phyloP scores from a whole-genome alignment of 2,113 vertebrate genomes.

The Campylomormyrus numenius region DNA sequence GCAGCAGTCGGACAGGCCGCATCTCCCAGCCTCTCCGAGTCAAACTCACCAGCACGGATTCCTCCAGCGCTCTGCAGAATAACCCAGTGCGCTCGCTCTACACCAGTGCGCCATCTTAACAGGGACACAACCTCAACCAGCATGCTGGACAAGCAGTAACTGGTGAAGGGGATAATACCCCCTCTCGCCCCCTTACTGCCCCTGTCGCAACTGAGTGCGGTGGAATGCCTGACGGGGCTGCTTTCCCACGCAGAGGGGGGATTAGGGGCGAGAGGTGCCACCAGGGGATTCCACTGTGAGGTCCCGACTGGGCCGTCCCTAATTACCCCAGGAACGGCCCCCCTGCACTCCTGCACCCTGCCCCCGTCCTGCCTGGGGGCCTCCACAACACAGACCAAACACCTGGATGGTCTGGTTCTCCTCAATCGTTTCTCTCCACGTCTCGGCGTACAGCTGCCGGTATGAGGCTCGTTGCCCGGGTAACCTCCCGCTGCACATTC shows the following conservation, averaged over 20 bases:
- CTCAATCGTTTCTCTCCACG: background rate
- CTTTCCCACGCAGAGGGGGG: background rate
- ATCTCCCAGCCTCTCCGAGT: background rate
- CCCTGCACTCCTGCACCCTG: background rate
- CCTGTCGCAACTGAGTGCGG: background rate
- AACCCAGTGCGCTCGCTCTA: background rate
- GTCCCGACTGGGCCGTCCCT: background rate
- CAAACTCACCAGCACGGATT: background rate
- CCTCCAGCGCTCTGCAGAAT: background rate
- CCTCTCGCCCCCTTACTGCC: background rate
- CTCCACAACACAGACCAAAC: background rate
- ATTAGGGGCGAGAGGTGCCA: background rate
- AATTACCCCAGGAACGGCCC: background rate
- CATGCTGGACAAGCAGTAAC: background rate
- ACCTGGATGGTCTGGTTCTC: background rate
- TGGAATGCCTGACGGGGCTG: background rate
- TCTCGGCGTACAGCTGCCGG: background rate
- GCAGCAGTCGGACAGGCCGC: background rate
- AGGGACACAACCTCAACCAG: background rate
- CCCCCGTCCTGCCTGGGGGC: background rate
- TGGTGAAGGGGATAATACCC: background rate
- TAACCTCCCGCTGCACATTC: background rate
- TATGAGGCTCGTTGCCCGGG: background rate
- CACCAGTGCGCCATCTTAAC: background rate
- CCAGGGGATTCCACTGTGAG: background rate